Evolutionary conservation across 2,888 invertebrate genomes (phyloP).

Genomic region (Epinotia brunnichana): DNA sequence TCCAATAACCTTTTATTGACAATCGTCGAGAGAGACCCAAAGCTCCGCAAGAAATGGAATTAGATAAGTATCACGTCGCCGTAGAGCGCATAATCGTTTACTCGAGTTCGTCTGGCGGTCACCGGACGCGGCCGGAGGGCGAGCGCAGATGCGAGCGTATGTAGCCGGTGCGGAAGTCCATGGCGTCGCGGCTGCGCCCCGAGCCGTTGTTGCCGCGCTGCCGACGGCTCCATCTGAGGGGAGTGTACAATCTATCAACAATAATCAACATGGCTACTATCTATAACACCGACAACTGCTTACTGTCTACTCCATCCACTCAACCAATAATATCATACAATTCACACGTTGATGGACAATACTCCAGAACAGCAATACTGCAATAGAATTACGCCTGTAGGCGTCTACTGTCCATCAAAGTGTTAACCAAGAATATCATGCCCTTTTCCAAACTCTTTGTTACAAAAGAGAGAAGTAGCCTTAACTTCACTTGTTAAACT

Average conservation of each 20-base stretch:
- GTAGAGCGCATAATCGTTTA: not conserved
- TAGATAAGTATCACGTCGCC: not conserved
- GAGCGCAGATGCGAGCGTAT: conserved; percentile 96
- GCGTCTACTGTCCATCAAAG: no score
- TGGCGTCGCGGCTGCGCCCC: conserved; percentile 85
- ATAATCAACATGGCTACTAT: no score
- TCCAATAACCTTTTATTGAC: not conserved
- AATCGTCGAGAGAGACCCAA: conserved; percentile 2
- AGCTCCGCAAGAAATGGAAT: not conserved
- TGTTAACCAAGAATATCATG: no score
- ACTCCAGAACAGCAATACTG: no score
- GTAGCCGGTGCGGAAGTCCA: conserved; percentile 93
- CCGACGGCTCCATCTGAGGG: conserved; percentile 92
- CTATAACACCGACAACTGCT: not conserved
- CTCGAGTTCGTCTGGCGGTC: conserved; percentile 81
- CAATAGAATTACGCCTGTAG: no score
- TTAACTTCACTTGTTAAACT: no score
- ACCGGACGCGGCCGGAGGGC: conserved; percentile 96
- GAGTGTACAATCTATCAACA: conserved; percentile 12
- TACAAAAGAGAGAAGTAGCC: no score
- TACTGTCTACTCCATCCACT: not conserved
- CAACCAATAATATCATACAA: not conserved
- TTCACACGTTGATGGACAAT: not conserved
- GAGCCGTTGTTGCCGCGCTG: conserved; percentile 81
- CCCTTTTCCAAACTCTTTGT: no score